Conservation (phyloP, 2,113 vertebrate species). For the Pycnonotus jocosus region DNA sequence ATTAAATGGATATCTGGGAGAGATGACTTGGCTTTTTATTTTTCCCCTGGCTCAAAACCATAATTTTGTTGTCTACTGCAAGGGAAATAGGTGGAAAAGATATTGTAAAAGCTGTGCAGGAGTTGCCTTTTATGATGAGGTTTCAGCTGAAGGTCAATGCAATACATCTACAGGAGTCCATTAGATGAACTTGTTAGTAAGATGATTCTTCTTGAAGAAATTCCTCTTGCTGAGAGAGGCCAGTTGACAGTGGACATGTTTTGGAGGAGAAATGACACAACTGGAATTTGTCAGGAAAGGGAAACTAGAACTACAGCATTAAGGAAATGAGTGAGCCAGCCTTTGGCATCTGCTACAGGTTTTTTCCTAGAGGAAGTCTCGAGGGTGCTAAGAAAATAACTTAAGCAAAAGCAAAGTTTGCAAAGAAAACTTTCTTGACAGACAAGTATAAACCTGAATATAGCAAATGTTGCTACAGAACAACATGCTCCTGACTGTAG, state of each 20-base stretch:
- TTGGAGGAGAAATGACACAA: not conserved
- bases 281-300: not conserved
- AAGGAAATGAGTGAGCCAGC: not conserved
- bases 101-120: not conserved
- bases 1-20: not conserved
- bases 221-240: not conserved
- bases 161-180: not conserved
- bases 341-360: not conserved
- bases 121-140: not conserved
- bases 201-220: not conserved
- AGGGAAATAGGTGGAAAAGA: not conserved
- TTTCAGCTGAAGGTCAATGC: not conserved
- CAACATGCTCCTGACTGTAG: not conserved
- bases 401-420: not conserved
- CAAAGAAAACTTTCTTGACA: not conserved
- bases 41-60: not conserved
- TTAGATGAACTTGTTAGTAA: not conserved
- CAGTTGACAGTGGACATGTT: not conserved
- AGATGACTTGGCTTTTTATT: accelerated
- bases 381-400: not conserved
- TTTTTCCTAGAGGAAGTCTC: not conserved
- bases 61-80: not conserved
- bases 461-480: not conserved
- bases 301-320: not conserved
- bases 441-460: not conserved